Evolutionary conservation across 2,888 invertebrate genomes (phyloP).

Genomic region (Dastarcus helophoroides): DNA sequence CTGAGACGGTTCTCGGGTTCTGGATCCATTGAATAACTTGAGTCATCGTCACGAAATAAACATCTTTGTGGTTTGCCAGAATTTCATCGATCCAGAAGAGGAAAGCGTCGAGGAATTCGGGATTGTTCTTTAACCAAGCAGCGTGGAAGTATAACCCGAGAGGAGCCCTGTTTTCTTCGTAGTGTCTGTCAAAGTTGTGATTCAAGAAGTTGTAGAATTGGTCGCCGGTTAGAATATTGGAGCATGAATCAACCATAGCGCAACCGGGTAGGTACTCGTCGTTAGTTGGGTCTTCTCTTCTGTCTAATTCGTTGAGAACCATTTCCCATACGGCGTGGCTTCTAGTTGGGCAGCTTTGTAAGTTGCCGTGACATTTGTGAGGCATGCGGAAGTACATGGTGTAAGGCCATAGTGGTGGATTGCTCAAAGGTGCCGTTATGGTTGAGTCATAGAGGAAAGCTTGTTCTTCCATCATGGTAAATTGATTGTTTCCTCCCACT

Average conservation of each 20-base stretch:
- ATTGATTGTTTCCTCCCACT: constrained; percentile 91
- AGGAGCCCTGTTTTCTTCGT: constrained; percentile 81
- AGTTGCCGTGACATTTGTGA: constrained; percentile 84
- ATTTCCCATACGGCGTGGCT: constrained; percentile 94
- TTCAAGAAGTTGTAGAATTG: constrained; percentile 91
- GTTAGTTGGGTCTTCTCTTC: constrained; percentile 79
- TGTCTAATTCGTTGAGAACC: constrained; percentile 89
- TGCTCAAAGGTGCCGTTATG: constrained; percentile 81
- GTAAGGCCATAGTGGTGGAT: constrained; percentile 94
- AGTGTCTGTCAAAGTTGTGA: constrained; percentile 87
- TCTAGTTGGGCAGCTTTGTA: constrained; percentile 83
- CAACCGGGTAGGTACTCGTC: constrained; percentile 86
- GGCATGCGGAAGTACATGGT: constrained; percentile 97
- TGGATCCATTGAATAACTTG: constrained; percentile 94
- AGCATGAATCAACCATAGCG: constrained; percentile 92
- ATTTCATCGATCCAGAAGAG: constrained; percentile 89
- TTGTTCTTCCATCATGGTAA: constrained; percentile 95
- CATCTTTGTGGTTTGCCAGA: constrained; percentile 73
- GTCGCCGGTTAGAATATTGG: constrained; percentile 82
- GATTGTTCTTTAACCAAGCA: constrained; percentile 86
- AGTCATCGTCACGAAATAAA: constrained; percentile 93
- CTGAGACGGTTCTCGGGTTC: constrained; percentile 71
- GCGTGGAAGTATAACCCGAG: constrained; percentile 88
- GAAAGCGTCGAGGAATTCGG: constrained; percentile 85
- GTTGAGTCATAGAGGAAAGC: constrained; percentile 93